phyloP scores from a whole-genome alignment of 2,797 vertebrate species.

The Staurois parvus region DNA sequence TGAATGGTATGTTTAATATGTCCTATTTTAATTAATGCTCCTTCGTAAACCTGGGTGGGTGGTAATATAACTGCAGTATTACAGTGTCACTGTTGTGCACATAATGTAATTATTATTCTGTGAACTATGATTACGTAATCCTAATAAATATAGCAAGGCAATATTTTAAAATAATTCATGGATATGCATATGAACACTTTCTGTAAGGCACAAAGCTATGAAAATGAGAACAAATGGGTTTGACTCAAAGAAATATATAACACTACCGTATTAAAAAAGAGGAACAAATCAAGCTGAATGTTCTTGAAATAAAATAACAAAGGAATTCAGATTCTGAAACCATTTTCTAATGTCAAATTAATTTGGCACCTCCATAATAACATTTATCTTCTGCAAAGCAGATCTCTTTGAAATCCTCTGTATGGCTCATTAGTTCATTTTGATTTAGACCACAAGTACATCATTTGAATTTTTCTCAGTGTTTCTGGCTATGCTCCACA shows the following conservation, averaged over 20 bases:
- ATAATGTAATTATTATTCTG: background rate
- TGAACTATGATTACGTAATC: background rate
- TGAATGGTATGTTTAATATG: too few relatives aligned
- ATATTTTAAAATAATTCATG: too few relatives aligned
- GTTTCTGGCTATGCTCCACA: slow-evolving; percentile 18
- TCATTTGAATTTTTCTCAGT: slow-evolving; percentile 25
- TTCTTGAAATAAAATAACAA: slow-evolving; percentile 36
- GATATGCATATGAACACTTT: background rate
- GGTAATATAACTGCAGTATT: too few relatives aligned
- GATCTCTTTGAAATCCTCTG: slow-evolving; percentile 37
- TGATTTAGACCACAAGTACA: slow-evolving; percentile 26
- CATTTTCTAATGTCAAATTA: slow-evolving; percentile 52
- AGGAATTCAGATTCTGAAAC: slow-evolving; percentile 18
- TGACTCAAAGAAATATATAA: slow-evolving; percentile 31
- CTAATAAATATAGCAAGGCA: too few relatives aligned
- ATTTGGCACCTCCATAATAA: slow-evolving; percentile 40
- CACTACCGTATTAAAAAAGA: slow-evolving; percentile 11
- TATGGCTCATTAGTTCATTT: slow-evolving; percentile 43
- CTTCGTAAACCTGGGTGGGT: too few relatives aligned
- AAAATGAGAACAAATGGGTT: slow-evolving; percentile 31
- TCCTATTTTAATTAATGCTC: too few relatives aligned
- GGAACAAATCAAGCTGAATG: slow-evolving; percentile 15
- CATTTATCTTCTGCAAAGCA: slow-evolving; percentile 52
- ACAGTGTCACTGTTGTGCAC: too few relatives aligned
- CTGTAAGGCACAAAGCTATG: slow-evolving; percentile 2